Base-by-base conservation (phyloP, 2,113 vertebrate genomes). In the Xenus cinereus region DNA sequence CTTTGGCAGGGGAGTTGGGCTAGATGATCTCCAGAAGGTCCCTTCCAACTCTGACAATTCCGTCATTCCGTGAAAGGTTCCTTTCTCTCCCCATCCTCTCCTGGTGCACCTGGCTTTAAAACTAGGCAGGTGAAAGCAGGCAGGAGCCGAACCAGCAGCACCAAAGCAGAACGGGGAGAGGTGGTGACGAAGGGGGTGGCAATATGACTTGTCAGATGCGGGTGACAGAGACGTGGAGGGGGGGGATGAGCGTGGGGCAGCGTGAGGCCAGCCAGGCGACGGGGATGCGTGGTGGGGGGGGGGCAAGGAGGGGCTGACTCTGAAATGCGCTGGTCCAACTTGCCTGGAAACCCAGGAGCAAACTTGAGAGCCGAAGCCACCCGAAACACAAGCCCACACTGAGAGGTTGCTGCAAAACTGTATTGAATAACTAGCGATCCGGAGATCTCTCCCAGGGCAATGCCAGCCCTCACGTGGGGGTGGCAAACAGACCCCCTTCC, bases 221-320 rank as follows among this genome's bases (percentile, higher is more conserved):
- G 66, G 37, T 23, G 45, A 59, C 4, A 14, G 69, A 66, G 50
- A 33, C 2, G 2, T 0, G n/a, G n/a, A n/a, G 1, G n/a, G 9
- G 41, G 75, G 39, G 37, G 67, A 19, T 21, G 16, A 16, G 35
- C 0, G 1, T 9, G 46, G 35, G 59, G 23, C 59, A 60, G 24
- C 22, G 24, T 1, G 4, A 54, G 32, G 41, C 23, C 11, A 6
- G 32, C 27, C 1, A 4, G 39, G 59, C 4, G 32, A 45, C 59
- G 22, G 48, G 68, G 53, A 14, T 26, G 35, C 1, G 1, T 2
- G 0, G 14, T 2, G 0, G 14, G 3, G 6, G 18, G 17, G 27
- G n/a, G 33, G 13, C 33, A n/a, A 30, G 7, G 56, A 46, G 35
- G 39, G 18, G 30, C 26, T 67, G 57, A 15, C 20, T 12, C 43